Percentiles rank a stretch among this genome's conserved stretches.
Evolutionary conservation across 1,140 invertebrate genomes (phyloP).

Genomic region (Drosophila leontia): DNA sequence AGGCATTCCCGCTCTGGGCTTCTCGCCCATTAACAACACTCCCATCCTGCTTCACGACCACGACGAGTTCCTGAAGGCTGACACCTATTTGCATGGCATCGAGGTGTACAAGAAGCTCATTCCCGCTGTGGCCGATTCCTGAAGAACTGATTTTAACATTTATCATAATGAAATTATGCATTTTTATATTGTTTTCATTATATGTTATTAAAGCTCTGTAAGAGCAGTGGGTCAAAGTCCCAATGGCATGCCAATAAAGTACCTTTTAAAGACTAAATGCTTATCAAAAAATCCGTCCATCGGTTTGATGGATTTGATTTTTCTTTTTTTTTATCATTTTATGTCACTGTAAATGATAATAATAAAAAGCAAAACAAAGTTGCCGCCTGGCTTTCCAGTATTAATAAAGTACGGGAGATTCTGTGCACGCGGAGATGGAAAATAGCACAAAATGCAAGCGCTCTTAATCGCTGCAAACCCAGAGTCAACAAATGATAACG

Average conservation of each 20-base stretch:
- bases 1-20: conserved; percentile 91
- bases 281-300: neutral
- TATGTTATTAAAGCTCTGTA: neutral
- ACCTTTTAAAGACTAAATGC: neutral
- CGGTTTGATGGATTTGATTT: neutral
- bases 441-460: neutral
- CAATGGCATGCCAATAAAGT: neutral
- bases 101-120: conserved; percentile 89
- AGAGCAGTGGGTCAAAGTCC: neutral
- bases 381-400: neutral
- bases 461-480: neutral
- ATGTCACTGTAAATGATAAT: neutral
- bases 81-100: conserved; percentile 91
- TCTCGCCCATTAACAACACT: conserved; percentile 92
- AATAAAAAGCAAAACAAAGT: neutral
- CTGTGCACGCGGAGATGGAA: neutral
- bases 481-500: conserved; percentile 35
- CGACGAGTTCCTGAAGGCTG: conserved; percentile 90
- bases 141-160: conserved; percentile 27
- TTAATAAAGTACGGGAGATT: neutral
- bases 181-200: conserved; percentile 4
- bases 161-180: neutral
- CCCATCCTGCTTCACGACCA: conserved; percentile 91
- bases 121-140: conserved; percentile 86
- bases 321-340: neutral